Evolutionary conservation across 2,888 invertebrate species (phyloP), one percentile per base, ranked within the genome.

Genomic region (Tiliacea aurago): DNA sequence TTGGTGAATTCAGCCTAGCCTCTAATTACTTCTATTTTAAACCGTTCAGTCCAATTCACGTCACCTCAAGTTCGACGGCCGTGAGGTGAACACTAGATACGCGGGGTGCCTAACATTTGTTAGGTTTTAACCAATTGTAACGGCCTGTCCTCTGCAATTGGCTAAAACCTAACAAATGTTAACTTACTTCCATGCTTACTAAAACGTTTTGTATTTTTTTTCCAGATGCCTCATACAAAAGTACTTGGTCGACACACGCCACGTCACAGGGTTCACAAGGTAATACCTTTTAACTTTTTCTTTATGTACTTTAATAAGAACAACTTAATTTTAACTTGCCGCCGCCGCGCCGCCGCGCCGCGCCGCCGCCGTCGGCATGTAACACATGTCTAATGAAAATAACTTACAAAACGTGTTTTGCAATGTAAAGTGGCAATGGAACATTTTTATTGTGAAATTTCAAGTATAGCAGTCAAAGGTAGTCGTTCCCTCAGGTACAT

Each of bases 151-250:
- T n/a, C n/a, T n/a, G n/a, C n/a, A n/a, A n/a, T n/a, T n/a, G n/a
- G n/a, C n/a, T n/a, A n/a, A n/a, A n/a, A n/a, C n/a, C n/a, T n/a
- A n/a, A n/a, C n/a, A n/a, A n/a, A n/a, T n/a, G 4, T 74, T 55
- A 28, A 75, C 13, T 33, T 28, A 15, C 55, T 55, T 55, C 55
- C 55, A 18, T 55, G 1, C 2, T 2, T 53, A 61, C 23, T 73
- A 41, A 66, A 58, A 41, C 20, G 5, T 23, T 13, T 62, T 78
- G 68, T 70, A 85, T 92, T 93, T 91, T 86, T n/a, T 77, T 98
- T 98, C 63, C 97, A 98, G 98, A 98, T 97, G 98, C 98, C 78
- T 98, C 98, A 78, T 98, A 98, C 96, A 98, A 98, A 97, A 98
- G 98, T 93, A 97, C 98, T 94, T 98, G 98, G 98, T 97, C 98